Evolutionary conservation across 2,888 invertebrate species (phyloP).

Genomic region (Chalcis sispes): DNA sequence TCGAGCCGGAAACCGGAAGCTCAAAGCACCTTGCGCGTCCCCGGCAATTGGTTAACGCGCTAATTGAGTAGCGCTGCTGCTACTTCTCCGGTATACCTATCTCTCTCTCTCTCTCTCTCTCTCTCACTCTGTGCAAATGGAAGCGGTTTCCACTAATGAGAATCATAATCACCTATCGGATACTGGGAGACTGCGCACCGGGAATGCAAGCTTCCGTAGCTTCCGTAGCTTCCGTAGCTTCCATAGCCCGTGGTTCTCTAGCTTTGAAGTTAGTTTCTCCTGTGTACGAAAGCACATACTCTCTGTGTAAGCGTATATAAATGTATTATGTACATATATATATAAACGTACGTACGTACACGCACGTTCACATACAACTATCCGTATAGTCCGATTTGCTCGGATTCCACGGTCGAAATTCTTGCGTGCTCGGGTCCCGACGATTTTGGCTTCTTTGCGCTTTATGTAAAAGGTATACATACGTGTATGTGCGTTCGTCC

Average conservation of each 20-base stretch:
- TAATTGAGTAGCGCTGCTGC: conserved; percentile 56
- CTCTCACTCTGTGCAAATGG: conserved; percentile 28
- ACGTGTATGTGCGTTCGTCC: too few species aligned
- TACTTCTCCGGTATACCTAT: conserved; percentile 16
- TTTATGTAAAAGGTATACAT: too few species aligned
- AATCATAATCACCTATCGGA: conserved; percentile 58
- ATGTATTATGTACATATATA: too few species aligned
- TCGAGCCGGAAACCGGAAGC: conserved; percentile 52
- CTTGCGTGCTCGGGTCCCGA: neutral
- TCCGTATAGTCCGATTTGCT: neutral
- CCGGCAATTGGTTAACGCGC: conserved; percentile 60
- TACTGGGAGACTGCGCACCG: conserved; percentile 10
- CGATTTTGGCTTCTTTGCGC: too few species aligned
- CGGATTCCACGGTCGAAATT: neutral
- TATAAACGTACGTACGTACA: neutral
- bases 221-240: neutral
- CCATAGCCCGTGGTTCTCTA: too few species aligned
- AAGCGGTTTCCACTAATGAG: conserved; percentile 57
- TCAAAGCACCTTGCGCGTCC: conserved; percentile 41
- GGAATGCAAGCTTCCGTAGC: conserved; percentile 26
- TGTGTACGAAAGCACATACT: too few species aligned
- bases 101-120: conserved; percentile 30
- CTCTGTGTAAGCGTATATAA: too few species aligned
- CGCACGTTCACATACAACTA: neutral
- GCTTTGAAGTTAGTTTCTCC: too few species aligned